Evolutionary conservation across 2,888 invertebrate species (phyloP), one percentile per base, ranked within the genome.

Genomic region (Drosophila kuntzei): DNA sequence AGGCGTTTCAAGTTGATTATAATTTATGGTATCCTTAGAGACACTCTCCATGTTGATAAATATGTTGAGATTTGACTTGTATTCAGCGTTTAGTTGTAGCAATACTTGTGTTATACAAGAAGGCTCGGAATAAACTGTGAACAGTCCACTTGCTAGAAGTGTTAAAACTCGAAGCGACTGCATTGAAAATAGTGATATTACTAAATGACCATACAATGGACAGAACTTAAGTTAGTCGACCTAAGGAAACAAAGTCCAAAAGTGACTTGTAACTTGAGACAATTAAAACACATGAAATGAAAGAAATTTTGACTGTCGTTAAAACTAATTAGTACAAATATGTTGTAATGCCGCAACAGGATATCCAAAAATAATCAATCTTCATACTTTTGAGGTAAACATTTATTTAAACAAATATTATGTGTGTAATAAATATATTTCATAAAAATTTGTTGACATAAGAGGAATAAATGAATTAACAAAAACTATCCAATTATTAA

Each of bases 61-160:
- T 14, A 81, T 29, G 44, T 84, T 79, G 0, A 84, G 61, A 9
- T 64, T n/a, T 5, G 37, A 68, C 12, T 54, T 22, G 36, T 64
- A 53, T 9, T 18, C 55, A 0, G 6, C 2, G 25, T 81, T 85
- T 1, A 84, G 63, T 43, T 61, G 39, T 3, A 5, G 22, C 9
- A 80, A 14, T 3, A 61, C 20, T 43, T 69, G 18, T 4, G 18
- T 8, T 9, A 53, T 5, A 25, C 32, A 2, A 20, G n/a, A 2
- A 9, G 9, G 2, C 6, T 50, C 11, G 2, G 49, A 36, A 22
- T 22, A 14, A 0, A 50, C 22, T 4, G 14, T 20, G 1, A 14
- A 14, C 2, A 9, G 6, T 14, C 11, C 49, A 36, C 14, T 22
- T 22, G 11, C 2, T 2, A 50, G 2, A 5, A 39, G 18, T n/a